Base-by-base conservation (phyloP, 2,797 vertebrate species). In the Sphenodon punctatus region DNA sequence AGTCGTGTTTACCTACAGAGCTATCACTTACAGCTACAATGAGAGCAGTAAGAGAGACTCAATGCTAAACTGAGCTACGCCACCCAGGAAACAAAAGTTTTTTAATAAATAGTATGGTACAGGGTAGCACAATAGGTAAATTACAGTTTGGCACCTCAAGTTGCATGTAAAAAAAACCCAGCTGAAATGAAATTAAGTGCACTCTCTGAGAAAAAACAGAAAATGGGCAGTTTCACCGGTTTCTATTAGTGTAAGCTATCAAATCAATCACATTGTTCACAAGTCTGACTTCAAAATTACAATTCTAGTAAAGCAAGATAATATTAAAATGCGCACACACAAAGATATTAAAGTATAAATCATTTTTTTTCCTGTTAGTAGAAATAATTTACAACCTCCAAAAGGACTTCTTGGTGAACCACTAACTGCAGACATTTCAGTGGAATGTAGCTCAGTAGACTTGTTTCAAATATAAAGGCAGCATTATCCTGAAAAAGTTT, bases 381-480 rank as follows among this genome's bases (percentile, higher is more conserved):
- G 90, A 97, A 96, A 96, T 92, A 91, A 94, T 94, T 95, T 94
- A 91, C 73, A 88, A 95, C 79, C 87, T 95, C 95, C 91, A 94
- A 95, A 96, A 95, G 89, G 92, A 95, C 79, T 93, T 84, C 91
- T 92, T 94, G 89, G 89, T 94, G 94, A 94, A 93, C 91, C 88
- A 92, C 94, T 94, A 95, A 94, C 93, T 95, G 95, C 88, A 94
- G 93, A 95, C 84, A 92, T 92, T 91, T 70, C 93, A 87, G 92
- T 93, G 96, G 96, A 97, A 97, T 96, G 94, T 96, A 95, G 93
- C 92, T 96, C 93, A 95, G 94, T 95, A 94, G 91, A 93, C 93
- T 95, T 92, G 85, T 96, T 96, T 96, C 92, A 92, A 89, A 96
- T 90, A 95, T 61, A 95, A 95, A 97, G 95, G 96, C 95, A 96